Evolutionary conservation across 2,113 vertebrate species (phyloP).

Genomic region (Copsychus sechellarum): DNA sequence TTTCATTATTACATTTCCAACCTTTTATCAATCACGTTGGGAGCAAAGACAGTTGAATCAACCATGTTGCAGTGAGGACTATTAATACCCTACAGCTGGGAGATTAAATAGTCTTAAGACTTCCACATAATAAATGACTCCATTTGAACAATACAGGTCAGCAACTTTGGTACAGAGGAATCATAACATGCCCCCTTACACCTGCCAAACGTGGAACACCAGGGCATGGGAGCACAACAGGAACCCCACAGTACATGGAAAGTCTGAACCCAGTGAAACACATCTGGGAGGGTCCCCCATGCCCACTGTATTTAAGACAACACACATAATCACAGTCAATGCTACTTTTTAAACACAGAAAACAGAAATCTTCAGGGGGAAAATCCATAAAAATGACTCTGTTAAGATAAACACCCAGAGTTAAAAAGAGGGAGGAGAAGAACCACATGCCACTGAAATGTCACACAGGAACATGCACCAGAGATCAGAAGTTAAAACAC

Average conservation of each 20-base stretch:
- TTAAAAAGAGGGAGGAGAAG: conserved; percentile 15
- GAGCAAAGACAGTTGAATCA: conserved; percentile 37
- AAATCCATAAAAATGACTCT: not conserved
- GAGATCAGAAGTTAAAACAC: conserved; percentile 35
- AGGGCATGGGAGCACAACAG: not conserved
- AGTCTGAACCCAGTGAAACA: not conserved
- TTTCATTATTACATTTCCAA: conserved; percentile 16
- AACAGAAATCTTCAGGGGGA: not conserved
- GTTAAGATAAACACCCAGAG: not conserved
- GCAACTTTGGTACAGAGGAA: not conserved
- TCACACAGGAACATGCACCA: not conserved
- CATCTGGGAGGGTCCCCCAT: not conserved
- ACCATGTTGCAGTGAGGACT: not conserved
- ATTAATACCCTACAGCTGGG: conserved; percentile 13
- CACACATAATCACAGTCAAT: not conserved
- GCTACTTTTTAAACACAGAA: conserved; percentile 1
- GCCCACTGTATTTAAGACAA: not conserved
- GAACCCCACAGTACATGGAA: not conserved
- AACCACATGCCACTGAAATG: conserved; percentile 24
- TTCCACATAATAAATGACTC: not conserved
- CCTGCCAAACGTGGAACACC: not conserved
- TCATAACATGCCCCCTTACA: not conserved
- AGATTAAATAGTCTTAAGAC: conserved; percentile 41
- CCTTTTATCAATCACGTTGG: conserved; percentile 32
- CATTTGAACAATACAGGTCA: not conserved